phyloP scores from a whole-genome alignment of 2,888 invertebrate species.

The Bursaphelenchus okinawaensis region DNA sequence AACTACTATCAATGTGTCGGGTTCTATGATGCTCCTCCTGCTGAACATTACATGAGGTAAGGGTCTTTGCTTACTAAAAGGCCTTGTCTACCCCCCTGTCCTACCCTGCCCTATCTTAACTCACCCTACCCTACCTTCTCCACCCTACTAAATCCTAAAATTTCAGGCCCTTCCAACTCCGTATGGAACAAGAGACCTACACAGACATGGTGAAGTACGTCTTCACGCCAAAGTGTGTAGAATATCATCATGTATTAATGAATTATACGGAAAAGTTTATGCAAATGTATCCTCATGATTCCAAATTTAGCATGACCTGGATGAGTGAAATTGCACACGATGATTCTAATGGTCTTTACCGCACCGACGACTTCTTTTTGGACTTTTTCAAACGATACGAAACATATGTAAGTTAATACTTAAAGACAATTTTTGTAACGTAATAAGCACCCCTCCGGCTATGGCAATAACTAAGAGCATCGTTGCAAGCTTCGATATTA shows the following conservation, averaged over 20 bases:
- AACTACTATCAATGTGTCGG: slow-evolving; percentile 16
- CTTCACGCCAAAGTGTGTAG: neutral
- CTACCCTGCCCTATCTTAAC: neutral
- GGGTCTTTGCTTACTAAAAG: neutral
- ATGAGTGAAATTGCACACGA: slow-evolving; percentile 17
- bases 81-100: neutral
- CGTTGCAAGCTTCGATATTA: too few relatives aligned
- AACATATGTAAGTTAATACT: slow-evolving; percentile 12
- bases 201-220: neutral
- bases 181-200: slow-evolving; percentile 11
- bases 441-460: too few relatives aligned
- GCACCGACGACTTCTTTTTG: slow-evolving; percentile 13
- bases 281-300: slow-evolving; percentile 12
- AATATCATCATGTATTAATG: slow-evolving; percentile 19
- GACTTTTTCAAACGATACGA: slow-evolving; percentile 4
- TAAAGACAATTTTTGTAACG: too few relatives aligned
- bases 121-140: too few relatives aligned
- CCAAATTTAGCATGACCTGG: slow-evolving; percentile 20
- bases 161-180: slow-evolving; percentile 22
- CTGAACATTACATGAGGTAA: slow-evolving; percentile 17
- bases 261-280: slow-evolving; percentile 17
- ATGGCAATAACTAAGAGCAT: too few relatives aligned
- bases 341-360: slow-evolving; percentile 16
- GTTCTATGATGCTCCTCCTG: slow-evolving; percentile 12
- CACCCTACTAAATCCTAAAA: neutral